Evolutionary conservation across 2,888 invertebrate genomes (phyloP).

Genomic region (Pomacea canaliculata): DNA sequence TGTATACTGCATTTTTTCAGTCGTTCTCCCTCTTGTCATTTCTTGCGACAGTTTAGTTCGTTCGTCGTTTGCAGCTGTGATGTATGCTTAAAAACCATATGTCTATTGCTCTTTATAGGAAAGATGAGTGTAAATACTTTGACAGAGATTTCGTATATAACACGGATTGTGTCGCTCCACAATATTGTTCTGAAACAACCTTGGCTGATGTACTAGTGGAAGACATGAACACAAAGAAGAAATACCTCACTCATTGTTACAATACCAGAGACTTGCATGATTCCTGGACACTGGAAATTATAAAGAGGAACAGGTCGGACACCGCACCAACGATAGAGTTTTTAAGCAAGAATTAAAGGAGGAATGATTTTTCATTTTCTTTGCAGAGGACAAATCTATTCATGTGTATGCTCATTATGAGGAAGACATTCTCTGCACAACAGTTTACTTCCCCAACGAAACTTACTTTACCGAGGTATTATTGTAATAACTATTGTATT

Average conservation of each 20-base stretch:
- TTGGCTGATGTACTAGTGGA: too few relatives aligned
- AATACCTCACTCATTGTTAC: neutral
- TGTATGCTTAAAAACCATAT: too few relatives aligned
- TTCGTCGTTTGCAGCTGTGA: too few relatives aligned
- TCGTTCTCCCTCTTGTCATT: too few relatives aligned
- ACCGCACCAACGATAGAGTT: neutral
- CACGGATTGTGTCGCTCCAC: too few relatives aligned
- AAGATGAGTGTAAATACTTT: too few relatives aligned
- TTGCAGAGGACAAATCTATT: conserved; percentile 14
- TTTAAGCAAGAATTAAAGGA: neutral
- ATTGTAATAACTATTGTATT: too few relatives aligned
- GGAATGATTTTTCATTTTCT: neutral
- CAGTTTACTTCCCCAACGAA: conserved; percentile 13
- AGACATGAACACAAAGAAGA: neutral
- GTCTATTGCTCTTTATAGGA: too few relatives aligned
- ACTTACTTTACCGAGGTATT: conserved; percentile 15
- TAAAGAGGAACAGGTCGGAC: neutral
- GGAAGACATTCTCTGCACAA: conserved; percentile 13
- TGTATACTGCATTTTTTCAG: too few relatives aligned
- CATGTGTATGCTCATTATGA: conserved; percentile 19
- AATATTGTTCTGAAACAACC: too few relatives aligned
- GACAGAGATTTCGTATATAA: too few relatives aligned
- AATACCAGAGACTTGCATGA: neutral
- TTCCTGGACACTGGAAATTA: neutral
- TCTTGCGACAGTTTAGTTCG: too few relatives aligned